Evolutionary conservation across 2,888 invertebrate species (phyloP).

Genomic region (Athrips mouffetella): DNA sequence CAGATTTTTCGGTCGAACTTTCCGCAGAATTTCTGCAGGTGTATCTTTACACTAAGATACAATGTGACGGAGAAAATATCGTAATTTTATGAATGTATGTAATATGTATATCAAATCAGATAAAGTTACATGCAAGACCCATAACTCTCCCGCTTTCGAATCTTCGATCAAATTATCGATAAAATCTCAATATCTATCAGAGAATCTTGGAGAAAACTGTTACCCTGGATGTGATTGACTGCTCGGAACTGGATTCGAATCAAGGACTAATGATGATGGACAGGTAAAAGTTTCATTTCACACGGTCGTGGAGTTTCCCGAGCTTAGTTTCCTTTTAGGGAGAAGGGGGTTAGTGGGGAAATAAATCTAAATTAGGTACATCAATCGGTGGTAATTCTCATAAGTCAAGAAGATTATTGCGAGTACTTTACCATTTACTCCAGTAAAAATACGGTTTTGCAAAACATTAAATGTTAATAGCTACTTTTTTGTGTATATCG

Average conservation of each 20-base stretch:
- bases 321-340: conserved; percentile 4
- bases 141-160: conserved; percentile 22
- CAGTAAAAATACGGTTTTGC: no score
- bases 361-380: conserved; percentile 3
- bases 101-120: conserved; percentile 6
- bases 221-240: conserved; percentile 23
- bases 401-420: no score
- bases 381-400: background rate
- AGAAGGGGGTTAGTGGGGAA: conserved; percentile 6
- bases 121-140: no score
- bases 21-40: no score
- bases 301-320: conserved; percentile 1
- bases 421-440: no score
- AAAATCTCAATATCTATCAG: conserved; percentile 32
- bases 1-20: no score
- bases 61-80: no score
- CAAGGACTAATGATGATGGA: conserved; percentile 12
- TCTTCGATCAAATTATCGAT: conserved; percentile 34
- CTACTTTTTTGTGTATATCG: no score
- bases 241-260: conserved; percentile 13
- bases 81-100: no score
- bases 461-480: no score
- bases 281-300: conserved; percentile 14
- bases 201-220: conserved; percentile 30
- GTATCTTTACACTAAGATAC: no score